Conservation (phyloP, 2,113 vertebrate genomes). For the Desmodus rotundus region DNA sequence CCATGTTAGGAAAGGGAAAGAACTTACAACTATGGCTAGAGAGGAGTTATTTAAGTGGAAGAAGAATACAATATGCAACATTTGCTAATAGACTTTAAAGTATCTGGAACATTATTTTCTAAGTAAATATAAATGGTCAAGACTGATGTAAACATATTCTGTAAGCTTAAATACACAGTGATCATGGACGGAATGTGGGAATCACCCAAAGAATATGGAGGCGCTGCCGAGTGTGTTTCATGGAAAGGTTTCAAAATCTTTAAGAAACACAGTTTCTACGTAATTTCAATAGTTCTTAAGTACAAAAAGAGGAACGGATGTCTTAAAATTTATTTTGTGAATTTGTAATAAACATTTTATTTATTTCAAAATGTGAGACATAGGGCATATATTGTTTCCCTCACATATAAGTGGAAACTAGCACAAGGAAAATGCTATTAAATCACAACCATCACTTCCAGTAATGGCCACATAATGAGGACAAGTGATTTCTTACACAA, state of each 20-base stretch:
- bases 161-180: not conserved
- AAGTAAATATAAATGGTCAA: not conserved
- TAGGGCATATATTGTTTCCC: not conserved
- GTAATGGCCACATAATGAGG: not conserved
- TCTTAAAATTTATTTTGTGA: not conserved
- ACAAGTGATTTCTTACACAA: not conserved
- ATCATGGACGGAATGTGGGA: not conserved
- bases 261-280: not conserved
- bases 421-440: not conserved
- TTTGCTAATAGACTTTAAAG: not conserved
- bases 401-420: not conserved
- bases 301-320: not conserved
- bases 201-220: not conserved
- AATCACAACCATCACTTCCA: not conserved
- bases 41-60: not conserved
- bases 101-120: not conserved
- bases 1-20: not conserved
- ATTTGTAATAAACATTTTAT: not conserved
- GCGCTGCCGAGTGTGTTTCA: not conserved
- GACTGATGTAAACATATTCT: not conserved
- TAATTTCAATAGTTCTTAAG: not conserved
- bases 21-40: not conserved
- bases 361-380: conserved; percentile 22
- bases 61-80: not conserved
- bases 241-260: not conserved